Conservation (phyloP, 2,113 vertebrate species). For the Sterrhoptilus dennistouni region DNA sequence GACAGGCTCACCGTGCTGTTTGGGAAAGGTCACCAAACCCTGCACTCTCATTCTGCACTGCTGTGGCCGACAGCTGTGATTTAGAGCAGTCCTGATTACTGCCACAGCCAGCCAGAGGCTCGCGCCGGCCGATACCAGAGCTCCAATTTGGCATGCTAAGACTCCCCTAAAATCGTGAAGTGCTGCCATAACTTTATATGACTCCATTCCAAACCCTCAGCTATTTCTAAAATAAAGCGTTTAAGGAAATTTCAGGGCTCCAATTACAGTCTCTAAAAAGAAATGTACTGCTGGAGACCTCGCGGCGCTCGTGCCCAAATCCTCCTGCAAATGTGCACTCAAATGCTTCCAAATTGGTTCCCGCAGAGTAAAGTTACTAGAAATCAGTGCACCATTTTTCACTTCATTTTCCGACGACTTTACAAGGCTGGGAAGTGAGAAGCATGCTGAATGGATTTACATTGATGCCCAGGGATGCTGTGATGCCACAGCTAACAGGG, state of each 20-base stretch:
- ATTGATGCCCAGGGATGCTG: neutral
- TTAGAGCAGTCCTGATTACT: conserved; percentile 11
- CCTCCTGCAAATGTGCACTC: conserved; percentile 31
- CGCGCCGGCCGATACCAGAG: neutral
- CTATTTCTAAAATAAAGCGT: conserved; percentile 45
- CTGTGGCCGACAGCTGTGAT: conserved; percentile 43
- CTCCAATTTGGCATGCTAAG: conserved; percentile 53
- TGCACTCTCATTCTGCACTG: conserved; percentile 34
- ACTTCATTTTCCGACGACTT: neutral
- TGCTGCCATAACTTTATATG: conserved; percentile 65
- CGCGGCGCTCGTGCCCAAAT: neutral
- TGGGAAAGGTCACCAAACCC: conserved; percentile 17
- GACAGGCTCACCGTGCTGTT: conserved; percentile 31
- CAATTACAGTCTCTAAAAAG: conserved; percentile 44
- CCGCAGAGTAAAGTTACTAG: conserved; percentile 13
- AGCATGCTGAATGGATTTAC: conserved; percentile 52
- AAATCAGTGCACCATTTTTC: conserved; percentile 29
- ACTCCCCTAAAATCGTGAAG: conserved; percentile 56
- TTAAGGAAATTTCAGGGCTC: conserved; percentile 49
- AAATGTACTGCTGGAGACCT: conserved; percentile 37
- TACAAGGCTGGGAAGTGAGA: neutral
- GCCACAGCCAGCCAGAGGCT: neutral
- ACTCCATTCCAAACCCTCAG: conserved; percentile 13
- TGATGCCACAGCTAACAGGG: conserved; percentile 20
- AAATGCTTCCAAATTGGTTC: conserved; percentile 16